A percentile compares a stretch with the other conserved stretches of the same genome.
These are phyloP conservation scores for Ciconia boyciana DNA, from an alignment of 2,113 vertebrate species.

Conservation along the genomic window DNA sequence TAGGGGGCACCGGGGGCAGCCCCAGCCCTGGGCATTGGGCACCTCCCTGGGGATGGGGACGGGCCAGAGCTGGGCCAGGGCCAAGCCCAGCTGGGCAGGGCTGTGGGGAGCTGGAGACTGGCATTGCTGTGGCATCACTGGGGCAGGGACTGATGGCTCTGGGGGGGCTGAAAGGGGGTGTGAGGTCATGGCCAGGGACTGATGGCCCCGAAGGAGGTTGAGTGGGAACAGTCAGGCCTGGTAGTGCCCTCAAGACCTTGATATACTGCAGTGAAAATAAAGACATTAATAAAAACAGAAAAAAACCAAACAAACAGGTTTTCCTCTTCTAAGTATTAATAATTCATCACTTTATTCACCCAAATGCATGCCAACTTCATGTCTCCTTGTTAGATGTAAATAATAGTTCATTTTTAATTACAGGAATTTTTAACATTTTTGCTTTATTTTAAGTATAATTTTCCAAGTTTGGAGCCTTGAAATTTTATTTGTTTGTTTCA, in stretches of 20 bases:
- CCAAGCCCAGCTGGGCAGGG: not conserved
- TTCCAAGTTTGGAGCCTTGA: not conserved
- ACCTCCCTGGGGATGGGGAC: accelerated
- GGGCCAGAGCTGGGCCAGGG: too few species aligned
- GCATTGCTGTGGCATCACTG: accelerated
- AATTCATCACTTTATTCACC: not conserved
- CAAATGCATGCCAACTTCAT: not conserved
- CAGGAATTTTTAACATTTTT: not conserved
- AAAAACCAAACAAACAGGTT: not conserved
- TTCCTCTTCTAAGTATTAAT: not conserved
- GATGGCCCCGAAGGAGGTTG: accelerated
- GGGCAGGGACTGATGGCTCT: not conserved
- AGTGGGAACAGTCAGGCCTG: too few species aligned
- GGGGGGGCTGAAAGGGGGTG: accelerated
- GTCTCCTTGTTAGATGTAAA: not conserved
- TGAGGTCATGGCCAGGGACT: too few species aligned
- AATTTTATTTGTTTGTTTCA: not conserved
- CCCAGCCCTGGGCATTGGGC: accelerated
- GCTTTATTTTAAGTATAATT: not conserved
- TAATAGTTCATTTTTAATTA: not conserved
- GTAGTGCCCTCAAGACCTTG: not conserved
- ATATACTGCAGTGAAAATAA: not conserved
- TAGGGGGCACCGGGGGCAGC: not conserved
- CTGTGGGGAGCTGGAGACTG: not conserved
- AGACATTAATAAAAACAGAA: not conserved